Conservation (phyloP, 1,140 invertebrate species). For the Bombus cullumanus region DNA sequence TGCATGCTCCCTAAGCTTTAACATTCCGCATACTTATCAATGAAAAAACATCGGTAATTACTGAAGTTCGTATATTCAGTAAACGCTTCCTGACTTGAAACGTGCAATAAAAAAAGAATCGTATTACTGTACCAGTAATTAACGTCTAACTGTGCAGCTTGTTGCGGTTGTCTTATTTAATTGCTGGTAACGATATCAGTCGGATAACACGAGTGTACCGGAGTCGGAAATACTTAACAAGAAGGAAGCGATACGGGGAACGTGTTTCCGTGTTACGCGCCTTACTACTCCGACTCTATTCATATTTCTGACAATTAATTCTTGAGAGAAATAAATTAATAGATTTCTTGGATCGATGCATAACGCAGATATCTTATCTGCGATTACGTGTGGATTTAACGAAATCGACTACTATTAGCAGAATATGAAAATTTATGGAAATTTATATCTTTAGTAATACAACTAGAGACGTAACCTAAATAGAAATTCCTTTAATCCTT, state of each 20-base stretch:
- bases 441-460: too few relatives aligned
- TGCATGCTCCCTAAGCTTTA: too few relatives aligned
- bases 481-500: too few relatives aligned
- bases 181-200: conserved; percentile 9
- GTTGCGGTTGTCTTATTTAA: conserved; percentile 16
- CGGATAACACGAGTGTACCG: conserved; percentile 8
- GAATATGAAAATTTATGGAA: background rate
- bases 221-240: conserved; percentile 28
- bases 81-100: background rate
- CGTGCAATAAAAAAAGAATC: background rate
- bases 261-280: background rate
- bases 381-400: too few relatives aligned
- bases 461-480: too few relatives aligned
- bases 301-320: background rate
- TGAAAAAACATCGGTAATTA: background rate
- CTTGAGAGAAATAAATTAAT: background rate
- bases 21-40: background rate
- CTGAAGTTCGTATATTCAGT: background rate
- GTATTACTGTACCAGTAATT: conserved; percentile 18
- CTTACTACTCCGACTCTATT: background rate
- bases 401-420: background rate
- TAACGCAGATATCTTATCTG: too few relatives aligned
- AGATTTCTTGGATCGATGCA: background rate
- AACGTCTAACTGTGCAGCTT: conserved; percentile 22
- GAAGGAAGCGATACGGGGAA: background rate